phyloP scores from a whole-genome alignment of 2,888 invertebrate species.

The Nasonia oneida region DNA sequence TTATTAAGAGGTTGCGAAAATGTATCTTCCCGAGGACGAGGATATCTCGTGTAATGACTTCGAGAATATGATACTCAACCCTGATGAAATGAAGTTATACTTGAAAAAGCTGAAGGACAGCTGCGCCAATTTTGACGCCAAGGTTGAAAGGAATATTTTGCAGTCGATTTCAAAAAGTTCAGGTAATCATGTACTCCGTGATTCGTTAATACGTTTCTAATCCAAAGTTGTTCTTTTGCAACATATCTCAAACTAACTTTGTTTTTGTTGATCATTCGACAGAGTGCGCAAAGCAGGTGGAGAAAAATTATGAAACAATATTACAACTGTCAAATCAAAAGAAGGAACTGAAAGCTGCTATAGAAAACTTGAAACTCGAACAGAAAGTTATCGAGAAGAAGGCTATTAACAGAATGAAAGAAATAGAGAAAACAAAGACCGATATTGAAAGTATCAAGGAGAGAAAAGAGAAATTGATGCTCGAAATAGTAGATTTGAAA shows the following conservation, averaged over 20 bases:
- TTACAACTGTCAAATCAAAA: conserved; percentile 51
- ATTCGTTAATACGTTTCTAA: not conserved
- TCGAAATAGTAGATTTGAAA: conserved; percentile 71
- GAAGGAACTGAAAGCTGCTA: conserved; percentile 60
- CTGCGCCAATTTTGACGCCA: conserved; percentile 36
- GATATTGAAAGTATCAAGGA: conserved; percentile 65
- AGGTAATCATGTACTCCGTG: conserved; percentile 42
- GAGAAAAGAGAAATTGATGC: conserved; percentile 65
- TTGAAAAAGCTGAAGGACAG: conserved; percentile 50
- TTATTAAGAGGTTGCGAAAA: not conserved
- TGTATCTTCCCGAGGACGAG: conserved; percentile 18
- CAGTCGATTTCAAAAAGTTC: conserved; percentile 54
- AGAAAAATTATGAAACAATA: conserved; percentile 50
- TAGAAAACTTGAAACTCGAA: conserved; percentile 64
- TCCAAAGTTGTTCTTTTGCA: not conserved
- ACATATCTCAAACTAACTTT: not conserved
- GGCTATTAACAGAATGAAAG: conserved; percentile 62
- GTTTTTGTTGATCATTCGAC: not conserved
- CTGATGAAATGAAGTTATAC: conserved; percentile 47
- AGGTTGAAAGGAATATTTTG: conserved; percentile 27
- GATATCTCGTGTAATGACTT: conserved; percentile 44
- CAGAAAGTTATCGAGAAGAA: conserved; percentile 71
- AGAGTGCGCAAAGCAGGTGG: conserved; percentile 57
- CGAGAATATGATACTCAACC: conserved; percentile 50
- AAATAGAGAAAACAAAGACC: conserved; percentile 63